phyloP scores from a whole-genome alignment of 2,888 invertebrate genomes.

The Drosophila flavopinicola region DNA sequence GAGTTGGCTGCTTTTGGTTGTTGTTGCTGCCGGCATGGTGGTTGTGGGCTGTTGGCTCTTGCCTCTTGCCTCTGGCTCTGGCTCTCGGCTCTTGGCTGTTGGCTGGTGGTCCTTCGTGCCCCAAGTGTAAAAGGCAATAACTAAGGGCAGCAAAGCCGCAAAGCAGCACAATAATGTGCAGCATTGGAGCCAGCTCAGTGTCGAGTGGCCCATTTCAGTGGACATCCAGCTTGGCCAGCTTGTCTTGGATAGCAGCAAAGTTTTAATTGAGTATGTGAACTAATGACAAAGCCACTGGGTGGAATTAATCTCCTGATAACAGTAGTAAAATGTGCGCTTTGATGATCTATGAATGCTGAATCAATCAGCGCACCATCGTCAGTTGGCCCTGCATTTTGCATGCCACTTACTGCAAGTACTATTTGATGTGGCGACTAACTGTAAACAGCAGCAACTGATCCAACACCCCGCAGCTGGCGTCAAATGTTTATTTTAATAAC shows the following conservation, averaged over 20 bases:
- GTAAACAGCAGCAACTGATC: conserved; percentile 58
- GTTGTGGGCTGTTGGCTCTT: conserved; percentile 2
- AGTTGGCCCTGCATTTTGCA: conserved; percentile 11
- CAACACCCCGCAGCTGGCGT: conserved; percentile 30
- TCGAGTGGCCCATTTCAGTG: conserved; percentile 7
- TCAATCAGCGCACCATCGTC: conserved; percentile 2
- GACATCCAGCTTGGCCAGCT: neutral
- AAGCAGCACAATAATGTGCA: conserved; percentile 53
- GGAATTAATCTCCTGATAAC: neutral
- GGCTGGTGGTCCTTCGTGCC: neutral
- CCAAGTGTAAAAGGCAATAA: conserved; percentile 34
- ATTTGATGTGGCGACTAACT: conserved; percentile 60
- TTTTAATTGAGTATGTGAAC: conserved; percentile 25
- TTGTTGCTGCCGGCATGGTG: conserved; percentile 12
- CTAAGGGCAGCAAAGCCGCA: conserved; percentile 43
- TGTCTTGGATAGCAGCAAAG: conserved; percentile 15
- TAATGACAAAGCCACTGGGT: neutral
- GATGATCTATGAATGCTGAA: neutral
- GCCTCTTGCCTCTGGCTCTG: neutral
- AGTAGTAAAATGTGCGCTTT: no score
- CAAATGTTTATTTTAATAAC: conserved; percentile 63
- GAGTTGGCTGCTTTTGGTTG: conserved; percentile 59
- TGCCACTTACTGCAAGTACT: conserved; percentile 33
- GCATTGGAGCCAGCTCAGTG: conserved; percentile 16
- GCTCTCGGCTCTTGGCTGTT: neutral